Evolutionary conservation across 2,113 vertebrate species (phyloP), one percentile per base, ranked within the genome.

Genomic region (Dendropsophus ebraccatus): DNA sequence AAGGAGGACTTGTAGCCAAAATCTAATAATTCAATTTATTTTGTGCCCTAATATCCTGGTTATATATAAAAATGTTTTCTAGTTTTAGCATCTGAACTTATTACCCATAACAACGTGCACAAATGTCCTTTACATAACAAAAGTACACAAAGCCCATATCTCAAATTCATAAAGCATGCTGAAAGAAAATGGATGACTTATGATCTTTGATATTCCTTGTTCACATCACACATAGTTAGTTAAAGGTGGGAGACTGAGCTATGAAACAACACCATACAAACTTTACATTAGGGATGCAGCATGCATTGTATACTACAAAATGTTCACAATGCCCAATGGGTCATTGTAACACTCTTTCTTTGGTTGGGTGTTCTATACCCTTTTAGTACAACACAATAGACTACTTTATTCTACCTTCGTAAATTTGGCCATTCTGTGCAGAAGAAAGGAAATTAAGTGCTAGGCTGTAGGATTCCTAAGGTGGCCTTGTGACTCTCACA

Each of bases 291-390:
- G 25, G 21, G 30, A 69, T 41, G 56, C 80, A 32, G 62, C 25
- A 80, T 32, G 76, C 80, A 81, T 60, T 81, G 47, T 54, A 47
- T 84, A 78, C 45, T 69, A 9, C 76, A 41, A 77, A 60, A 60
- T 25, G 58, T 79, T 65, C 79, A 65, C 60, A 47, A 67, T 85
- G 75, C 62, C 49, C 32, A 41, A 72, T 67, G 84, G 65, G 62
- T 81, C 65, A 86, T 60, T 86, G 50, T 49, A 58, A 60, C 54
- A 81, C 37, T n/a, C 35, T 86, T 79, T 81, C 32, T n/a, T 80
- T 65, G 60, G 65, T 80, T 47, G 45, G 21, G 17, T 69, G 11
- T 23, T 52, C 19, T 73, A 52, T 79, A 67, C 56, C 58, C 21
- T 78, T 78, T 80, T 72, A 35, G 41, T 54, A 47, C n/a, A 25